Evolutionary conservation across 2,888 invertebrate species (phyloP), one percentile per base, ranked within the genome.

Genomic region (Apamea epomidion): DNA sequence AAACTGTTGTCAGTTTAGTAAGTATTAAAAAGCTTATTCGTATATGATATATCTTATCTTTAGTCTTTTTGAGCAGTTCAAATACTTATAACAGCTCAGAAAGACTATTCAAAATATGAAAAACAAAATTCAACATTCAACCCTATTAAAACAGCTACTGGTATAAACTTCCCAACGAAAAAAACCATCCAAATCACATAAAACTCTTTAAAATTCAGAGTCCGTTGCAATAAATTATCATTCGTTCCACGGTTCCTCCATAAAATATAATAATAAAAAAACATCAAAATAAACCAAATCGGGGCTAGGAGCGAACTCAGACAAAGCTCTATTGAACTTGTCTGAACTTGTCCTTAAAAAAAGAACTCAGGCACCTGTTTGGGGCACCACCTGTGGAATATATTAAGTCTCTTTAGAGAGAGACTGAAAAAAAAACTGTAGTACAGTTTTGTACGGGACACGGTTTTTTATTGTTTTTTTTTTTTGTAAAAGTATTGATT

Each of bases 361-460:
- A 92, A 84, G 74, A 86, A 90, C 91, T 86, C 87, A 84, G 90
- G 91, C 96, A 96, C 96, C 95, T 96, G 96, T 95, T 94, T 92
- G 88, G 92, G 91, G 91, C 91, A 93, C 93, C 96, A 96, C 96
- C 95, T 96, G 96, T 95, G 94, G 94, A 92, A 94, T 95, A 95
- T 90, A 93, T 94, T 94, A 94, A 86, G 80, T 54, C 74, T 64
- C 83, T 85, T 78, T 88, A 80, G 89, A 91, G 89, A 74, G 74
- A 70, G 80, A 64, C 82, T 71, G 67, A 67, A 88, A 90, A 90
- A 84, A 91, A 91, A 88, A 79, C 73, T 65, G 80, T 78, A 75
- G 89, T 86, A 90, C 89, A 89, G 88, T 90, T 88, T 85, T 87
- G 87, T 88, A 84, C 84, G 89, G 86, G 81, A 90, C 88, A 85